Evolutionary conservation across 2,113 vertebrate species (phyloP), one percentile per base, ranked within the genome.

Genomic region (Brachirus orientalis): DNA sequence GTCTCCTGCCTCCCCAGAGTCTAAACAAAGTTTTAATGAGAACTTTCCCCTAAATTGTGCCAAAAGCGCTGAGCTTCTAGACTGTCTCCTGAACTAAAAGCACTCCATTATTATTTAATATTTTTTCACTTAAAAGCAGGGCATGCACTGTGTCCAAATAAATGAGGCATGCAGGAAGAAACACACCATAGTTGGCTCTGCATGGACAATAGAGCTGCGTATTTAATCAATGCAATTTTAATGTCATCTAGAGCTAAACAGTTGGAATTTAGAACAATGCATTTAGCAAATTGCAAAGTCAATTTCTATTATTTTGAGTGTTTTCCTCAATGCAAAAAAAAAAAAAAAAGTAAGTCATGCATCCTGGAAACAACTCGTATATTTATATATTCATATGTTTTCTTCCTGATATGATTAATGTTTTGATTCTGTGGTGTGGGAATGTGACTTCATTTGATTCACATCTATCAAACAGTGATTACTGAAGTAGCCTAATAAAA

Each of bases 11-110:
- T 83, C 84, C 80, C 65, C 72, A 33, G 71, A 82, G 80, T 80
- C 76, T 70, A 88, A 88, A 85, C 80, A 80, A 86, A 88, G 79
- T 87, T 91, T 87, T 91, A 89, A 91, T 90, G 82, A 89, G 88
- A 91, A 88, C 84, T 86, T 85, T 84, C 57, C 80, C 75, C 75
- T 54, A 72, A 79, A 77, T 69, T 78, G 70, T 86, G 86, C 88
- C 86, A 89, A 80, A 84, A 78, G 61, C 67, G 19, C 63, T n/a
- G 59, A 69, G 71, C 75, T 77, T 86, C 86, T 86, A 63, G 82
- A 88, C 84, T 70, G 75, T 61, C 82, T 89, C 76, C 84, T 80
- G 67, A 64, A 61, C 61, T 70, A 65, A 74, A 77, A 60, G 75
- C 54, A 67, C 52, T 55, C 63, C 54, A 46, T 43, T 43, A 43